Conservation (phyloP, 2,888 invertebrate species). For the Acanthopleura granulata region DNA sequence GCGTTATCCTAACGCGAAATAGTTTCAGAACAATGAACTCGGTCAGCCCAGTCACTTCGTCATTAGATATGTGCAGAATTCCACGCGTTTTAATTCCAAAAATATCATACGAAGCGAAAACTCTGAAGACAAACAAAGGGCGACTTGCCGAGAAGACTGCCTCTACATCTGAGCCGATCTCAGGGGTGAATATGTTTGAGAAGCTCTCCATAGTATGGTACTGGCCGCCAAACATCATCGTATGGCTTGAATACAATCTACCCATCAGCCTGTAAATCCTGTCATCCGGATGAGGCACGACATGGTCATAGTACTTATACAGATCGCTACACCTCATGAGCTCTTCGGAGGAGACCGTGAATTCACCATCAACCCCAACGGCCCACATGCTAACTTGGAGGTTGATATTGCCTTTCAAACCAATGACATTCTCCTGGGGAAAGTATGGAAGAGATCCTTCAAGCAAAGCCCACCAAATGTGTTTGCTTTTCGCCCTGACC, state of each 20-base stretch:
- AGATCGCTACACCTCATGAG: neutral
- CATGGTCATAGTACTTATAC: constrained; percentile 2
- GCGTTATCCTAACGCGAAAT: neutral
- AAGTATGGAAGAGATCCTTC: constrained; percentile 2
- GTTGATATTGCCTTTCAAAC: neutral
- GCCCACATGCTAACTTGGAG: neutral
- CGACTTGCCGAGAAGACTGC: neutral
- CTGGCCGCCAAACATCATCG: neutral
- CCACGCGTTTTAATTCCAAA: neutral
- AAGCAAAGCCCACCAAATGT: neutral
- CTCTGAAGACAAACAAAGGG: neutral
- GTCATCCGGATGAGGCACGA: neutral
- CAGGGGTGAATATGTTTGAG: neutral
- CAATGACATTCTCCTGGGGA: neutral
- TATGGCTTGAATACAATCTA: neutral
- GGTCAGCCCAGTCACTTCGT: neutral
- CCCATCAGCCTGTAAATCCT: neutral
- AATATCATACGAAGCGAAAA: neutral
- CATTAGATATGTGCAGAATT: neutral
- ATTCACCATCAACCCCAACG: neutral
- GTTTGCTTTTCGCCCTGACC: no score
- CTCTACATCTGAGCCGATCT: neutral
- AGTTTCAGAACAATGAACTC: neutral
- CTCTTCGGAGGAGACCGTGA: neutral
- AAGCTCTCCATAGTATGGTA: neutral